Base-by-base conservation (phyloP, 2,888 invertebrate species). In the Fissipunctia ypsillon region DNA sequence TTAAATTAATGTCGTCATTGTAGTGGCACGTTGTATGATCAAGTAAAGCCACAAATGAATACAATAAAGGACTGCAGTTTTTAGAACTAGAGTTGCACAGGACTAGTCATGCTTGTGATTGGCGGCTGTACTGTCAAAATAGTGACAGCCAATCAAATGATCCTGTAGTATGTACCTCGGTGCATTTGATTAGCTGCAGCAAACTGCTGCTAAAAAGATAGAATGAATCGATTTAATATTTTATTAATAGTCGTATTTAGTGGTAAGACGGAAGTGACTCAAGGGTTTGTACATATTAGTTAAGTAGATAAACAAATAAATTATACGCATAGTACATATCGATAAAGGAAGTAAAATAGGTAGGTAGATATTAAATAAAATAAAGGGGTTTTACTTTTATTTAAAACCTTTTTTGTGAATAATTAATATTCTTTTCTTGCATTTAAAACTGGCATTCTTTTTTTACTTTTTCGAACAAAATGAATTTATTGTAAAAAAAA, bases 271-370 rank as follows among this genome's bases (percentile, higher is more conserved):
- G 69, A 72, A n/a, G 45, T 28, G 52, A 57, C 25, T 63, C 19
- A 22, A n/a, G n/a, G n/a, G 1, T 57, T 66, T 83, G 83, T 83
- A 83, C 57, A 80, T 80, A 80, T n/a, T 67, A 54, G 6, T 25
- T 74, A 48, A 12, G 43, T 38, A 69, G n/a, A 68, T 19, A 48
- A 35, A 38, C n/a, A 56, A 28, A 41, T 52, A 67, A 81, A 43
- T 74, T 68, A 31, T 68, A 54, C 1, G 7, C n/a, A 43, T 78
- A 41, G 16, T 45, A 38, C 22, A 4, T 43, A 25, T 16, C 19
- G 35, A 25, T 16, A 19, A 19, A 45, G 35, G 22, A n/a, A n/a
- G n/a, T n/a, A n/a, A n/a, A n/a, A n/a, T 78, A 78, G 41, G 14
- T 72, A 76, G 73, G 48, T 56, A 38, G 74, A 22, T 31, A 74